A percentile compares a stretch with the other conserved stretches of the same genome.
Conservation (phyloP, 2,888 invertebrate genomes). For the Trilocha varians region DNA sequence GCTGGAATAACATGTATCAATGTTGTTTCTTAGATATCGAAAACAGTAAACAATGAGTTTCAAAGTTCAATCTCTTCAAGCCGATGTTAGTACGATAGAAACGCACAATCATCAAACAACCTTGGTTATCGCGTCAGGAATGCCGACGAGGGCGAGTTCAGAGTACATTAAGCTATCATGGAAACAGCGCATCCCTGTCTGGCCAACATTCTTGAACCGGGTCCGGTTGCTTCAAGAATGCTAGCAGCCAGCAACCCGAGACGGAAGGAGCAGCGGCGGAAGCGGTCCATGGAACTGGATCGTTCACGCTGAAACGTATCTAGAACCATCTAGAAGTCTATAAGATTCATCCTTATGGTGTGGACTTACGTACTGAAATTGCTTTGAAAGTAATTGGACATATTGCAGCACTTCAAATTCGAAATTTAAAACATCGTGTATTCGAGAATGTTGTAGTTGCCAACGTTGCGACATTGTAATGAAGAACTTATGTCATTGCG, state of each 20-base stretch:
- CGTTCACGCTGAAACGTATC: constrained; percentile 23
- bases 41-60: background rate
- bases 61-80: background rate
- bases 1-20: background rate
- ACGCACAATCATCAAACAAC: constrained; percentile 18
- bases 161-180: constrained; percentile 60
- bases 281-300: constrained; percentile 63
- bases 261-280: constrained; percentile 69
- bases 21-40: background rate
- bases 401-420: constrained; percentile 20
- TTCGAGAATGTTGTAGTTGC: background rate
- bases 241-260: constrained; percentile 65
- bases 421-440: constrained; percentile 19
- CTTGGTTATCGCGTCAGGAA: constrained; percentile 44
- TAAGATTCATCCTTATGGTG: constrained; percentile 19
- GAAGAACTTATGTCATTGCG: background rate
- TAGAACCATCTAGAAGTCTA: constrained; percentile 9
- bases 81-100: background rate
- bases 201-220: constrained; percentile 58
- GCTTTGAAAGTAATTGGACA: constrained; percentile 7
- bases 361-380: background rate
- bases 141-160: constrained; percentile 34
- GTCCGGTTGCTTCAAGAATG: constrained; percentile 60
- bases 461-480: background rate
- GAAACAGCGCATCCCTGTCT: constrained; percentile 46